Evolutionary conservation across 92 coral and sea anemone species (phyloP), one percentile per base, ranked within the genome.

Genomic region (Nematostella vectensis): DNA sequence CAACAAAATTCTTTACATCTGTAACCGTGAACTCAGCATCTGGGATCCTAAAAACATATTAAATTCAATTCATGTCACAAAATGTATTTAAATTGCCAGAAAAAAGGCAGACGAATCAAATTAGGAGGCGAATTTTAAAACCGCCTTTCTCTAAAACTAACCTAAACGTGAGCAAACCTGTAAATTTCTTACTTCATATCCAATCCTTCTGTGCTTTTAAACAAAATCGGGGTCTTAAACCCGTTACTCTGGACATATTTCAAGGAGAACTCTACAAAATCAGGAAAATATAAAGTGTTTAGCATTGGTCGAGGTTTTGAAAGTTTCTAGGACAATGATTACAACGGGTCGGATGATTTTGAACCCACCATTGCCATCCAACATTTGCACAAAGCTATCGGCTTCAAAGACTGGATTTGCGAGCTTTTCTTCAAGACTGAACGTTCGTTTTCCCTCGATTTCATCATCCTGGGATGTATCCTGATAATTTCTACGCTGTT

Each of bases 361-460:
- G 42, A 59, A 89, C 99, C 80, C 77, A 93, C 99, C 99, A 69
- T 78, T 64, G 51, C 93, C 99, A 51, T 73, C 66, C 82, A 75
- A 51, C 19, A 26, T 75, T 74, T 74, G 66, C 65, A 82, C 96
- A 50, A 81, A 93, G 55, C 65, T 76, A 16, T 45, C 69, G 42
- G 53, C 85, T 28, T 83, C 83, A 62, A 93, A 93, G 65, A 78
- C 82, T 31, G 83, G 55, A 50, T 78, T 88, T 68, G 59, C 59
- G 15, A 93, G 82, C 83, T 93, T 93, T 63, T 86, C 96, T 63
- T 81, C 75, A 33, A 93, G 88, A 45, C 93, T 86, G 65, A 93
- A 93, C 16, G 99, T 93, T 38, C 99, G 83, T 58, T 93, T 93
- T 19, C 99, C 99, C 59, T 93, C 99, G 52, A 93, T 88, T 37